Base-by-base conservation (phyloP, 2,113 vertebrate species). In the Gymnocephalus cernua region DNA sequence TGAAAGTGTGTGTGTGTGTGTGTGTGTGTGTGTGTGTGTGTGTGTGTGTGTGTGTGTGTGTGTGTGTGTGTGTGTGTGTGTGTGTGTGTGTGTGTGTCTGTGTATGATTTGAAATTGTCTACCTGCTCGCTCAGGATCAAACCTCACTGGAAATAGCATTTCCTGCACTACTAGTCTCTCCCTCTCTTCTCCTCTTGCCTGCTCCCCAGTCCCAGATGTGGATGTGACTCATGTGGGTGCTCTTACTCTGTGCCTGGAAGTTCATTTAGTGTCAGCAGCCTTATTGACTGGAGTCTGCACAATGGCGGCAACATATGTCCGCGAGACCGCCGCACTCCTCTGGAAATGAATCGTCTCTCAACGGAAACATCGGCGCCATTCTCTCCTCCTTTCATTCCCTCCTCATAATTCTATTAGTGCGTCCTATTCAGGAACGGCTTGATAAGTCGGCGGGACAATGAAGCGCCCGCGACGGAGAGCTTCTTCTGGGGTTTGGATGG, bases 321-420 rank as follows among this genome's bases (percentile, higher is more conserved):
- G 27, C 4, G 19, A 74, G 74, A 65, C 74, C 1, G 16, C 53
- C 47, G n/a, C 48, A 6, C 65, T 80, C 65, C 59, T 64, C 61
- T 75, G 69, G 75, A 81, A 87, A 68, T 19, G 62, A 91, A 83
- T 80, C 81, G 9, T 2, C 82, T 87, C 80, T 86, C 79, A 21
- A 80, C 85, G 80, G 90, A 87, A 86, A 87, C 88, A 88, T 88
- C 13, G 35, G 68, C 9, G 62, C 86, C 79, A 71, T 92, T 91
- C 89, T 87, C 72, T 19, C n/a, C 54, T 59, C 72, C 72, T 86
- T 82, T 89, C 78, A 82, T 51, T 61, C 58, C 54, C 32, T 62
- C 66, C 71, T 83, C 82, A 86, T 92, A 91, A 93, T 93, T 93
- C 90, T 90, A 92, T 91, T 92, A 92, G 87, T 29, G 45, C 32